Conservation (phyloP, 2,888 invertebrate genomes). For the Ochropacha duplaris region DNA sequence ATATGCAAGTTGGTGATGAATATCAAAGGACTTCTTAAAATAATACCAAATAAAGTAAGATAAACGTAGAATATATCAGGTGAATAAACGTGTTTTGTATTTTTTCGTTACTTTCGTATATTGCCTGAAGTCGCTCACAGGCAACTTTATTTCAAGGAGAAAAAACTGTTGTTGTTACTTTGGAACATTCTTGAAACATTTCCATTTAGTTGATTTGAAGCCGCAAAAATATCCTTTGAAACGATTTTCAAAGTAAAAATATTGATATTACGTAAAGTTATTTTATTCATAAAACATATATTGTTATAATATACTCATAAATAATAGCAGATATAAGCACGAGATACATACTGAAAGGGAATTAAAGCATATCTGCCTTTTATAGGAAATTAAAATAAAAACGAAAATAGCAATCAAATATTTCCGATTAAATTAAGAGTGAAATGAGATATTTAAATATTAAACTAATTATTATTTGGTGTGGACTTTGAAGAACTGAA, state of each 20-base stretch:
- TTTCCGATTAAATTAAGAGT: too few species aligned
- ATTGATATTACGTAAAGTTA: background rate
- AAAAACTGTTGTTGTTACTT: background rate
- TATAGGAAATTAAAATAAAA: too few species aligned
- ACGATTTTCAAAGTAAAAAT: background rate
- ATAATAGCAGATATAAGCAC: too few species aligned
- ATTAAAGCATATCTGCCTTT: too few species aligned
- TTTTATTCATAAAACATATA: too few species aligned
- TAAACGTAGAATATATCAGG: background rate
- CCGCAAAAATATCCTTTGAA: background rate
- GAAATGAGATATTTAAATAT: too few species aligned
- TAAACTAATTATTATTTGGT: too few species aligned
- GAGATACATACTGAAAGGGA: too few species aligned
- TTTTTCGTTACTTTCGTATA: background rate
- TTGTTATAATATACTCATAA: too few species aligned
- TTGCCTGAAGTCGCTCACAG: background rate
- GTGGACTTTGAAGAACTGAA: too few species aligned
- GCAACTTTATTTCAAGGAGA: background rate
- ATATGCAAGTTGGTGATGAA: background rate
- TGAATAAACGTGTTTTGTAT: background rate
- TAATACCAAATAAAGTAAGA: background rate
- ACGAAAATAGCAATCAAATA: too few species aligned
- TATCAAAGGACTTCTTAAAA: background rate
- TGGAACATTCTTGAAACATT: background rate
- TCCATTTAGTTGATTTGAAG: background rate